Base-by-base conservation (phyloP, 2,888 invertebrate genomes). In the Epinotia brunnichana region DNA sequence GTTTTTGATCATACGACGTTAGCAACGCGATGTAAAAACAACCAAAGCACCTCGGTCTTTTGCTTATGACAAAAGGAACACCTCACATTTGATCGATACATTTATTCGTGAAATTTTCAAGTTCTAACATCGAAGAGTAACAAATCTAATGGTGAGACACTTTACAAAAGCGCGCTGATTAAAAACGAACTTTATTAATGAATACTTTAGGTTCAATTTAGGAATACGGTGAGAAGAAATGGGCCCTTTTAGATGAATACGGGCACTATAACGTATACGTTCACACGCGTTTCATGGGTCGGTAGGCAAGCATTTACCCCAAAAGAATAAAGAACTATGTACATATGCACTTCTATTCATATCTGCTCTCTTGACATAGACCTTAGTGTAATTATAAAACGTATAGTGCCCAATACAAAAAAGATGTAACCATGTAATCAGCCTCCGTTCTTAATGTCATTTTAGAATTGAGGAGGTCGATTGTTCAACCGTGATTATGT, bases 251-350 rank as follows among this genome's bases (percentile, higher is more conserved):
- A 11, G 21, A 54, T 13, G 11, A 13, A 54, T 13, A 24, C 13
- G 13, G 5, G 21, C 5, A 19, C 2, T 53, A 17, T 3, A 13
- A 4, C 15, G 21, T n/a, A n/a, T n/a, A 51, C 24, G 66, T 66
- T 66, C 54, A 39, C 64, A 66, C 66, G 24, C 57, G 39, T 21
- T 21, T 66, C 54, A 56, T 19, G 66, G 66, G 66, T 56, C 66
- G 66, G n/a, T 41, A 24, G 54, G 10, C 54, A 21, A 41, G 66
- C 56, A 15, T 39, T 64, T 3, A 11, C n/a, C 3, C 24, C 19
- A 54, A 9, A 24, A 35, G 51, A 51, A 54, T 21, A 64, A 64
- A 3, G 53, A 1, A 21, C 15, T 41, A 64, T 21, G 39, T 39
- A n/a, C 64, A 53, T 9, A 17, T 4, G 10, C 39, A 10, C 5